Evolutionary conservation across 2,797 vertebrate species (phyloP).

Genomic region (Acanthurus tractus): DNA sequence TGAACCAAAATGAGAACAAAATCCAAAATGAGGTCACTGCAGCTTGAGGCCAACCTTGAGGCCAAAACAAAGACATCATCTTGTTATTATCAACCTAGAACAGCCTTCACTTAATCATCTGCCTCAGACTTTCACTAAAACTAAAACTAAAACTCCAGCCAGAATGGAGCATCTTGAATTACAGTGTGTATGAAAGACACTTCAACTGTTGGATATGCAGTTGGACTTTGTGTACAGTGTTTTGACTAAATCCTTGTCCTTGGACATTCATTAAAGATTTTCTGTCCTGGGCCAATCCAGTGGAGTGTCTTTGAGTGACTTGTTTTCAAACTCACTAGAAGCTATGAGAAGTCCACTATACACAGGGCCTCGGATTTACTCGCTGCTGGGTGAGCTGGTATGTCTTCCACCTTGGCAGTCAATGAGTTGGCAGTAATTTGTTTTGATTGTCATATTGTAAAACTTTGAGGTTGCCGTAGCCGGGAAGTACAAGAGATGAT

Average conservation of each 20-base stretch:
- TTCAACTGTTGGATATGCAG: neutral
- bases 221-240: neutral
- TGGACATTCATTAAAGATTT: neutral
- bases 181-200: neutral
- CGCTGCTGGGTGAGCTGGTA: neutral
- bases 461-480: neutral
- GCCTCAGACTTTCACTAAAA: neutral
- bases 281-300: neutral
- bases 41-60: neutral
- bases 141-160: neutral
- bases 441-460: neutral
- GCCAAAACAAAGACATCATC: neutral
- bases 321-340: constrained; percentile 5
- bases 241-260: constrained; percentile 2
- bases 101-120: neutral
- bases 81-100: neutral
- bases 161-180: neutral
- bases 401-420: neutral
- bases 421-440: neutral
- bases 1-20: constrained; percentile 5
- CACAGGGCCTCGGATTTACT: neutral
- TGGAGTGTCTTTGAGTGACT: neutral
- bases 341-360: neutral
- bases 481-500: neutral
- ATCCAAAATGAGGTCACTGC: neutral